Percentiles rank a stretch among this genome's conserved stretches.
Evolutionary conservation across 2,113 vertebrate species (phyloP).

Genomic region (Ceyx margarethae): DNA sequence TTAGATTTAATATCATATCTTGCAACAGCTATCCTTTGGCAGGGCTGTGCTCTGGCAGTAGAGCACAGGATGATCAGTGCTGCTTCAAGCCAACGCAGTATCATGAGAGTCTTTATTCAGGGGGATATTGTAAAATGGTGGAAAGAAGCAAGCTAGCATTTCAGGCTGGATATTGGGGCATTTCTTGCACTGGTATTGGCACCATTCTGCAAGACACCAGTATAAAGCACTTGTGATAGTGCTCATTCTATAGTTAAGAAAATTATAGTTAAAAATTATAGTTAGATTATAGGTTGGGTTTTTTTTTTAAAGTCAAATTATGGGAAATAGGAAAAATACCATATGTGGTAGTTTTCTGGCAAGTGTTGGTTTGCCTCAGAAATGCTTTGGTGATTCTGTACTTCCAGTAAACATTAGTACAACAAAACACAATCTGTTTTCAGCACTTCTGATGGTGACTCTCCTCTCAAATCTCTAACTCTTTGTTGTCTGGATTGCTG

Average conservation of each 20-base stretch:
- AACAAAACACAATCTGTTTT: slow-evolving; percentile 35
- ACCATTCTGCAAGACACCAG: not conserved
- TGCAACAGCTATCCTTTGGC: slow-evolving; percentile 24
- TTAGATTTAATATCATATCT: not conserved
- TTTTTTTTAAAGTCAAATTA: not conserved
- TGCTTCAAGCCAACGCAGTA: not conserved
- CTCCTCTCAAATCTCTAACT: slow-evolving; percentile 40
- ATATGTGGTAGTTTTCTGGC: slow-evolving; percentile 21
- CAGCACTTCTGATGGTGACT: slow-evolving; percentile 45
- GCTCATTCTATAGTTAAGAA: not conserved
- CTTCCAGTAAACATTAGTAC: slow-evolving; percentile 48
- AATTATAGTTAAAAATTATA: too few relatives aligned
- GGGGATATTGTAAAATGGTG: not conserved
- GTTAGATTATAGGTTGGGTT: too few relatives aligned
- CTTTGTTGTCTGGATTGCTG: slow-evolving; percentile 29
- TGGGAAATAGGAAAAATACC: slow-evolving; percentile 48
- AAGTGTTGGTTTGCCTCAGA: slow-evolving; percentile 63
- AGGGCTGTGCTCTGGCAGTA: slow-evolving; percentile 22
- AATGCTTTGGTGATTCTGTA: slow-evolving; percentile 58
- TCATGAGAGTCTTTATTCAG: not conserved
- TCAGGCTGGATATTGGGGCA: not conserved
- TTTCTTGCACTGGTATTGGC: not conserved
- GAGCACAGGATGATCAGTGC: not conserved
- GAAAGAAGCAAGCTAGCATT: not conserved
- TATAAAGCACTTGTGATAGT: not conserved